Evolutionary conservation across 2,888 invertebrate species (phyloP).

Genomic region (Sarcophaga rosellei): DNA sequence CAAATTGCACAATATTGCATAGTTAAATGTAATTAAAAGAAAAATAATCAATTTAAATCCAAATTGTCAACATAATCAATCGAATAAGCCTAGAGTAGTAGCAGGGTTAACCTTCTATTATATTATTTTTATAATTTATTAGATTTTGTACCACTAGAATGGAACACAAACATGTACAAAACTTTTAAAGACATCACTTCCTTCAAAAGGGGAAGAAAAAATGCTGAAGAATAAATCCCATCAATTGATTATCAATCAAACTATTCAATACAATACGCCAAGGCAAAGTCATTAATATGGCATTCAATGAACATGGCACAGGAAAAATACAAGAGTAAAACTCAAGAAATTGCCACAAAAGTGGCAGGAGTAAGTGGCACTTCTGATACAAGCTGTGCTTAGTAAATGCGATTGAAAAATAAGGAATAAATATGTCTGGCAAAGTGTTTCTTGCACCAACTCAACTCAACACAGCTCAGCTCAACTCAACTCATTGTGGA

Average conservation of each 20-base stretch:
- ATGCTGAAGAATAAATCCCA: slow-evolving; percentile 72
- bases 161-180: too few species aligned
- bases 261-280: slow-evolving; percentile 58
- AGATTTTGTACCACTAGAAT: too few species aligned
- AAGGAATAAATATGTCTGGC: slow-evolving; percentile 12
- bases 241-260: slow-evolving; percentile 79
- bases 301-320: background rate
- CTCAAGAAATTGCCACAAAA: background rate
- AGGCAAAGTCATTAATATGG: background rate
- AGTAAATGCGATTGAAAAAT: background rate
- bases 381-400: background rate
- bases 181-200: background rate
- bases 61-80: too few species aligned
- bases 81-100: too few species aligned
- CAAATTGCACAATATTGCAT: too few species aligned
- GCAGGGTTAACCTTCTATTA: too few species aligned
- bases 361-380: background rate
- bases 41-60: too few species aligned
- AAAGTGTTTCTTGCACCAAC: background rate
- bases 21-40: too few species aligned
- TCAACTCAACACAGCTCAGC: too few species aligned
- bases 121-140: too few species aligned
- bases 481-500: background rate
- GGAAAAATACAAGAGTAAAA: background rate
- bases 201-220: background rate